A percentile compares a stretch with the other conserved stretches of the same genome.
Evolutionary conservation across 2,888 invertebrate species (phyloP).

Genomic region (Nemurella pictetii): DNA sequence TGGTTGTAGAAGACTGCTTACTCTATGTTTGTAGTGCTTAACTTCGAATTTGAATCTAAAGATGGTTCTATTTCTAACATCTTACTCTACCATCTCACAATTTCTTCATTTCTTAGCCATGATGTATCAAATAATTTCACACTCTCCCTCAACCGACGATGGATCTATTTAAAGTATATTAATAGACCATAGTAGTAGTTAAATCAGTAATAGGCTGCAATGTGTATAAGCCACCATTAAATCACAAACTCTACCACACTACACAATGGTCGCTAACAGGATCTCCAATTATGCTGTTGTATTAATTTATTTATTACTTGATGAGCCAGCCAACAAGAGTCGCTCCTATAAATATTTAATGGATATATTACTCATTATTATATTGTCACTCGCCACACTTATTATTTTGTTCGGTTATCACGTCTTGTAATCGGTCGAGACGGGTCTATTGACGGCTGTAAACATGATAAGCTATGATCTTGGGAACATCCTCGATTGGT

Average conservation of each 20-base stretch:
- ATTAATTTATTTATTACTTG: slow-evolving; percentile 25
- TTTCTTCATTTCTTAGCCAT: background rate
- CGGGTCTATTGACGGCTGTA: background rate
- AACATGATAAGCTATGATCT: background rate
- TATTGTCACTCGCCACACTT: background rate
- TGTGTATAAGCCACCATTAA: slow-evolving; percentile 37
- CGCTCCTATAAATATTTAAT: background rate
- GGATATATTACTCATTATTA: slow-evolving; percentile 11
- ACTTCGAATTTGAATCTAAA: too few relatives aligned
- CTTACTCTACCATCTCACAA: background rate
- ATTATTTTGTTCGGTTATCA: background rate
- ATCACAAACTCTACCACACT: slow-evolving; percentile 19
- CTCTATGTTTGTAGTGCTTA: too few relatives aligned
- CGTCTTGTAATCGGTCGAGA: background rate
- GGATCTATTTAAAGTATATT: background rate
- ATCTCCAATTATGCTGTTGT: slow-evolving; percentile 38
- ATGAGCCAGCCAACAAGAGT: slow-evolving; percentile 12
- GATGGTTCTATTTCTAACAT: too few relatives aligned
- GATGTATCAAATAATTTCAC: background rate
- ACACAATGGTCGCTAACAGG: slow-evolving; percentile 36
- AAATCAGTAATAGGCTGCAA: slow-evolving; percentile 17
- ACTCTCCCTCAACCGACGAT: background rate
- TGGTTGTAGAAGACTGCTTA: too few relatives aligned
- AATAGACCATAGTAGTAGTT: background rate
- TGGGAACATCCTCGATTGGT: background rate